Percentiles rank a stretch among this genome's conserved stretches.
Conservation (phyloP, 1,140 invertebrate species). For the Hermetia illucens region DNA sequence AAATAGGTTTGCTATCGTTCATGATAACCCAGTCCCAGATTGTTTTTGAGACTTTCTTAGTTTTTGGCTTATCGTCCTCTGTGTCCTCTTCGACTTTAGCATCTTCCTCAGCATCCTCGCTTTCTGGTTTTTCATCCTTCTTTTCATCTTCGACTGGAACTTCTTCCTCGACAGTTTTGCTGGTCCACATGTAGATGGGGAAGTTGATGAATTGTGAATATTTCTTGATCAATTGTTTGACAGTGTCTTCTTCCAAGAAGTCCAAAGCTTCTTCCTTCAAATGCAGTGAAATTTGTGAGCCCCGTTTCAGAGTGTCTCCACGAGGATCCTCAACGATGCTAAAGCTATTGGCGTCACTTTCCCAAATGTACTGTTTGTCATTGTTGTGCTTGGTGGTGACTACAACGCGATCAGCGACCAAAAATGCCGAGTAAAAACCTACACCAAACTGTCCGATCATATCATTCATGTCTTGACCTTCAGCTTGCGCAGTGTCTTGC, state of each 20-base stretch:
- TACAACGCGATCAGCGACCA: constrained; percentile 79
- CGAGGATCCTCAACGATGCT: constrained; percentile 87
- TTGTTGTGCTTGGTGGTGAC: constrained; percentile 94
- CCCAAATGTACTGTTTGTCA: constrained; percentile 96
- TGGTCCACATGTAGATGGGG: constrained; percentile 92
- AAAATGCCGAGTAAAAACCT: constrained; percentile 94
- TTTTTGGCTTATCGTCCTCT: constrained; percentile 70
- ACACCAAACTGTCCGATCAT: constrained; percentile 96
- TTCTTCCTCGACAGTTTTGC: constrained; percentile 80
- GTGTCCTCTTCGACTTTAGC: constrained; percentile 53
- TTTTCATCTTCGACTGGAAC: constrained; percentile 48
- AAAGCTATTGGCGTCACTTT: constrained; percentile 84
- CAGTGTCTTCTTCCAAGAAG: constrained; percentile 84
- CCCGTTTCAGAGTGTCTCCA: constrained; percentile 77
- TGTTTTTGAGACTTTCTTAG: constrained; percentile 90
- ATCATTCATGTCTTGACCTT: constrained; percentile 50
- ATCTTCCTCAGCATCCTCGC: constrained; percentile 44
- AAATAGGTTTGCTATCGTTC: constrained; percentile 95
- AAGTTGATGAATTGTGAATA: constrained; percentile 99
- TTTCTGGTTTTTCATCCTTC: constrained; percentile 27
- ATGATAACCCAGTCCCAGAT: constrained; percentile 97
- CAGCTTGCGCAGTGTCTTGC: constrained; percentile 47
- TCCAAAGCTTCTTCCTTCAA: constrained; percentile 95
- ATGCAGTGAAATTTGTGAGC: constrained; percentile 70
- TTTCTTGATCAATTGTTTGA: constrained; percentile 85